A percentile compares a stretch with the other conserved stretches of the same genome.
phyloP scores from a whole-genome alignment of 2,797 vertebrate genomes.

The Enteromius treurensis region DNA sequence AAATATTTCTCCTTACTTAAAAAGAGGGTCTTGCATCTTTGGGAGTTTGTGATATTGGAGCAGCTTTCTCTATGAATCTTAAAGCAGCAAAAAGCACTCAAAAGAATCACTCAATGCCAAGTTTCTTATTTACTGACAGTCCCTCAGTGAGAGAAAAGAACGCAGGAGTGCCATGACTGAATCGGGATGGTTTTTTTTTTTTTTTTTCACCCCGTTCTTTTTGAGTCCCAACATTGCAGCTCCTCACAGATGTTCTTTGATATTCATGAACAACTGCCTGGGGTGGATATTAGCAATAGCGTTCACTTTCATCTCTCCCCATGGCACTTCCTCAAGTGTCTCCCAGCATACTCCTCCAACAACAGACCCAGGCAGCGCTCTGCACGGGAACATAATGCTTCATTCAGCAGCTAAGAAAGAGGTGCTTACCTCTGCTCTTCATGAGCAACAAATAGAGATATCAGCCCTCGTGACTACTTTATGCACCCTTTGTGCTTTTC shows the following conservation, averaged over 20 bases:
- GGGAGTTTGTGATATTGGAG: constrained; percentile 14
- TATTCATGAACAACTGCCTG: constrained; percentile 88
- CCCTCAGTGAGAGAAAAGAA: constrained; percentile 49
- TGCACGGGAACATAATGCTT: constrained; percentile 70
- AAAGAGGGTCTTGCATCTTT: not conserved
- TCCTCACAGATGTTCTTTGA: constrained; percentile 84
- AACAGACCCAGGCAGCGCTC: constrained; percentile 71
- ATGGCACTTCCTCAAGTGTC: constrained; percentile 78
- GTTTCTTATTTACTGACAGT: constrained; percentile 57
- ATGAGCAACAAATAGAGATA: constrained; percentile 72
- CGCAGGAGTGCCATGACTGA: constrained; percentile 65
- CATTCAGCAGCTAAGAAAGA: constrained; percentile 72
- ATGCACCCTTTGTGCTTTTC: constrained; percentile 47
- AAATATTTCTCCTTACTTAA: not conserved
- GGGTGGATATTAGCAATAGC: constrained; percentile 78
- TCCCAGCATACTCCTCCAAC: constrained; percentile 71
- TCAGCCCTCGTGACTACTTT: constrained; percentile 64
- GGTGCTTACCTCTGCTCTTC: constrained; percentile 70
- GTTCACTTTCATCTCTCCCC: constrained; percentile 82
- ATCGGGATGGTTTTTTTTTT: constrained; percentile 65
- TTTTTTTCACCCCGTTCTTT: constrained; percentile 31
- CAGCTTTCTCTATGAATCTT: constrained; percentile 19
- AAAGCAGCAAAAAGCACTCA: constrained; percentile 33
- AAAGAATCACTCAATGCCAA: constrained; percentile 43
- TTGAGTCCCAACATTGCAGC: constrained; percentile 58